Percentiles rank a stretch among this genome's conserved stretches.
phyloP scores from a whole-genome alignment of 2,888 invertebrate genomes.

The Platypus cylindrus region DNA sequence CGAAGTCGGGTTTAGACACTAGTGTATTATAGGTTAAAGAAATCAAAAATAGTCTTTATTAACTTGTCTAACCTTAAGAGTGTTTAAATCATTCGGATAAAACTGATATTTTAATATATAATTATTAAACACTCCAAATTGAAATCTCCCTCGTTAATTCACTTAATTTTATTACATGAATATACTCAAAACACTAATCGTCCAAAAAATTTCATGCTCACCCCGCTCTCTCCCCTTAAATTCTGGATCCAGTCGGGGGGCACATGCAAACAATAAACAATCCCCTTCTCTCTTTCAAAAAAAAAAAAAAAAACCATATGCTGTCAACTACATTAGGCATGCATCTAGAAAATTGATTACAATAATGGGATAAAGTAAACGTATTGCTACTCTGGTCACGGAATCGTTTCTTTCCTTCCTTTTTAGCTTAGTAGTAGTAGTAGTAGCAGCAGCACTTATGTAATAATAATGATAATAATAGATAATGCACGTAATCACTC shows the following conservation, averaged over 20 bases:
- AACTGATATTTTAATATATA: too few species aligned
- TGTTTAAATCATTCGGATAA: too few species aligned
- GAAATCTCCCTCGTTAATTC: neutral
- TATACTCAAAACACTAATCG: slow-evolving; percentile 7
- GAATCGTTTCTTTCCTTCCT: slow-evolving; percentile 9
- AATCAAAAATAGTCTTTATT: too few species aligned
- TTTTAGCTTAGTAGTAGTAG: too few species aligned
- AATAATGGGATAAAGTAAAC: slow-evolving; percentile 14
- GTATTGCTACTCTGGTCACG: slow-evolving; percentile 14
- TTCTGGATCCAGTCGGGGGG: too few species aligned
- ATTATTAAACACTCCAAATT: neutral
- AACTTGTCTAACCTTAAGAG: too few species aligned
- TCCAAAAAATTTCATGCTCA: slow-evolving; percentile 3
- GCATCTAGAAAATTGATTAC: slow-evolving; percentile 16
- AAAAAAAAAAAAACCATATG: slow-evolving; percentile 15
- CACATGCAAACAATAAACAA: too few species aligned
- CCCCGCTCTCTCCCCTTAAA: slow-evolving; percentile 6
- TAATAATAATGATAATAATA: too few species aligned
- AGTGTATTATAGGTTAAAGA: too few species aligned
- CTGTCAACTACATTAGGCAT: slow-evolving; percentile 10
- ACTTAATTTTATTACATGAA: slow-evolving; percentile 2
- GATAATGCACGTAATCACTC: slow-evolving; percentile 14
- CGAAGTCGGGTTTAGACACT: too few species aligned
- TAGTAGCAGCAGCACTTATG: too few species aligned
- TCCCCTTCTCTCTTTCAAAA: too few species aligned